Base-by-base conservation (phyloP, 1,140 invertebrate species). In the Lordiphosa mommai region DNA sequence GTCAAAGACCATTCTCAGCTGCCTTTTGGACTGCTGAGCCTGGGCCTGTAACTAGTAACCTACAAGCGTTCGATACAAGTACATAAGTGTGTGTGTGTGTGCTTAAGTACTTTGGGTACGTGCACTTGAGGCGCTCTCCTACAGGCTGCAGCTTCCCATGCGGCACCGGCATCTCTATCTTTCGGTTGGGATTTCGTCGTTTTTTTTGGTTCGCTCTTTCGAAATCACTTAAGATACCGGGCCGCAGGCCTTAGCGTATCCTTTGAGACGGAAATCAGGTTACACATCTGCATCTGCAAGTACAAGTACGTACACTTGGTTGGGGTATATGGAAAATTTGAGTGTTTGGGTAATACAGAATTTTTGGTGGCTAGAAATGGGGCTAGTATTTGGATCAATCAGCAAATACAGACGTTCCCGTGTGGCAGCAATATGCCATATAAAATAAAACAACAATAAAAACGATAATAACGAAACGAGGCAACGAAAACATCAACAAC, bases 391-490 rank as follows among this genome's bases (percentile, higher is more conserved):
- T 27, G 23, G 23, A 27, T 27, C 23, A 27, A 27, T 27, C 23
- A 38, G 13, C 51, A 55, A 72, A 67, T 59, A 57, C 64, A 69
- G 67, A 55, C 51, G 59, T 50, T 23, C 34, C 41, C 27, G 53
- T 23, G 16, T 23, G 16, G 57, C 30, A 57, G 34, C 58, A 73
- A 72, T 74, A 72, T 65, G 69, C 64, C 56, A 64, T 61, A 61
- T 58, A 57, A 63, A 74, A 72, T 82, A 64, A 82, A 82, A 74
- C 61, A 84, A 84, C 79, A 84, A 84, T 79, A 72, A 77, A 73
- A 77, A 77, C 77, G 79, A 84, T 84, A 84, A 82, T 70, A 84
- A 82, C 77, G 72, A 82, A 82, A 72, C 67, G 66, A 67, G 56
- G 49, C 77, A 70, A 50, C 64, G 59, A 65, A 50, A 71, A 57